A percentile compares a stretch with the other conserved stretches of the same genome.
These are phyloP conservation scores for Apodemia mormo DNA, from an alignment of 2,888 invertebrate genomes.

Conservation along the genomic window DNA sequence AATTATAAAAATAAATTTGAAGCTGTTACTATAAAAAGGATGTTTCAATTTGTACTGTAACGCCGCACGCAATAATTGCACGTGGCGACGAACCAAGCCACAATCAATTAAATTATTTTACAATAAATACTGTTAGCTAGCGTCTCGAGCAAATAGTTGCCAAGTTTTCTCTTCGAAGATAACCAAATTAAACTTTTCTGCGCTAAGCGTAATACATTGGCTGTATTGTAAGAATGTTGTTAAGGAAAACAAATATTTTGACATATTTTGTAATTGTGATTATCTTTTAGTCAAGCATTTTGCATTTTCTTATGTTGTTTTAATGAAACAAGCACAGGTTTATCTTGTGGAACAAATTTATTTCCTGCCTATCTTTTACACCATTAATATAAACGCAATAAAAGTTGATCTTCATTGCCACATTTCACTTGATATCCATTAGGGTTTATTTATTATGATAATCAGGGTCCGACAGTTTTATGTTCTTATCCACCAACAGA, in stretches of 20 bases:
- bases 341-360: no score
- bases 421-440: no score
- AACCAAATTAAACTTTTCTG: conserved; percentile 13
- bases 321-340: no score
- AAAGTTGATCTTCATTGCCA: no score
- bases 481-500: no score
- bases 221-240: background rate
- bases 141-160: conserved; percentile 2
- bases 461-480: no score
- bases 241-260: background rate
- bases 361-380: no score
- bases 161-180: conserved; percentile 12
- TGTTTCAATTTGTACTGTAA: background rate
- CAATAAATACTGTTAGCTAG: background rate
- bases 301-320: no score
- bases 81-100: background rate
- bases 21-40: background rate
- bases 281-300: no score
- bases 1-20: background rate
- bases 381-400: no score
- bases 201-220: background rate
- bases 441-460: no score
- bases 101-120: conserved; percentile 8
- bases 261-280: background rate
- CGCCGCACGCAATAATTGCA: background rate